A percentile compares a stretch with the other conserved stretches of the same genome.
phyloP scores from a whole-genome alignment of 2,797 vertebrate genomes.

The Clamator glandarius region DNA sequence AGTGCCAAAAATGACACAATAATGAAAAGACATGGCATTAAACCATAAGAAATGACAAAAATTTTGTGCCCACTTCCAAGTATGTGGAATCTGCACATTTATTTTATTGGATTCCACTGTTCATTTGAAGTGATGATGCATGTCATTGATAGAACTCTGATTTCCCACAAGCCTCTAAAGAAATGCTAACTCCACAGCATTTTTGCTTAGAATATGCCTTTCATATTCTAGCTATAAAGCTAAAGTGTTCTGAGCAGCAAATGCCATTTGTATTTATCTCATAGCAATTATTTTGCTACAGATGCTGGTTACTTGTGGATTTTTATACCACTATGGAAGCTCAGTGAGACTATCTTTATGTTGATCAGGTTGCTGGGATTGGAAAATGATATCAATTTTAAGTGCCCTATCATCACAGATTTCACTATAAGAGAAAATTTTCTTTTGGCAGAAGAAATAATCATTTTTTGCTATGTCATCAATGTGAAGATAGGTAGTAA shows the following conservation, averaged over 20 bases:
- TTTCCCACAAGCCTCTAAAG: not conserved
- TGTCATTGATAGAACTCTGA: conserved; percentile 38
- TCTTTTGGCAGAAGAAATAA: not conserved
- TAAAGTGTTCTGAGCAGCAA: not conserved
- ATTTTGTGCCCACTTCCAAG: not conserved
- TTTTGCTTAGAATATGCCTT: conserved; percentile 24
- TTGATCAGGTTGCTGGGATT: not conserved
- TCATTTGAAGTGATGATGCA: conserved; percentile 49
- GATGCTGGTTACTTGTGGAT: not conserved
- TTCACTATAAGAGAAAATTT: not conserved
- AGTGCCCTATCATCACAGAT: not conserved
- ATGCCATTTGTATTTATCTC: not conserved
- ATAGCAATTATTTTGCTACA: not conserved
- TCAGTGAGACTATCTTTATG: not conserved
- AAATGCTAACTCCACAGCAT: not conserved
- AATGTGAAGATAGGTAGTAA: not conserved
- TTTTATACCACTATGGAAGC: not conserved
- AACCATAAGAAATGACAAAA: conserved; percentile 49
- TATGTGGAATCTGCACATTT: conserved; percentile 19
- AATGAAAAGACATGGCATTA: conserved; percentile 36
- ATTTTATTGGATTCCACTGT: conserved; percentile 56
- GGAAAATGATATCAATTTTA: not conserved
- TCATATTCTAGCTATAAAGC: not conserved
- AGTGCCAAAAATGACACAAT: not conserved
- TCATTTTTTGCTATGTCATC: not conserved